Evolutionary conservation across 2,113 vertebrate genomes (phyloP).

Genomic region (Rhinopomastus cyanomelas): DNA sequence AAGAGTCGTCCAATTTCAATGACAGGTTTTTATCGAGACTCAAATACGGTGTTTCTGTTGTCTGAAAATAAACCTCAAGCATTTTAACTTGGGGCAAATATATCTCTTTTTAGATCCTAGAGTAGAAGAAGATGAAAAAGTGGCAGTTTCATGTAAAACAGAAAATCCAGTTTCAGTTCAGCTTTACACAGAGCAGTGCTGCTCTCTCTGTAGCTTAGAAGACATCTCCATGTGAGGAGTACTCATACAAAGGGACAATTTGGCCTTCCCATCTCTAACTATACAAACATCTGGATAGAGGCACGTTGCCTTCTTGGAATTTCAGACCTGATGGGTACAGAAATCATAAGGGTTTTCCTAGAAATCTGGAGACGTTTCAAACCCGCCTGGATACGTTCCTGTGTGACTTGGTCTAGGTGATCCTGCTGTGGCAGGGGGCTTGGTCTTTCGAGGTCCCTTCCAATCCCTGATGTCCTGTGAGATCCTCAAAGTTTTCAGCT

Average conservation of each 20-base stretch:
- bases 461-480: no score
- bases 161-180: background rate
- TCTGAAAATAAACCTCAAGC: background rate
- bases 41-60: background rate
- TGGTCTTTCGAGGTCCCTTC: no score
- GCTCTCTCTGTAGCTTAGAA: background rate
- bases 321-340: background rate
- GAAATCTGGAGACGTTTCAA: no score
- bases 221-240: background rate
- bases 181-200: background rate
- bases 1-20: background rate
- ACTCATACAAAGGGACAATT: background rate
- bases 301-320: background rate
- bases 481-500: background rate
- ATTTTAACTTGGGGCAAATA: background rate
- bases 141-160: background rate
- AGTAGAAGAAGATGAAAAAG: background rate
- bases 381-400: no score
- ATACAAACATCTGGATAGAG: background rate
- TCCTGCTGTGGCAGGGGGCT: no score
- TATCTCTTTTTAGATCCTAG: background rate
- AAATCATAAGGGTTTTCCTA: background rate
- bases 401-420: no score
- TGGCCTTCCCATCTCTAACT: background rate
- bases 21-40: background rate